Evolutionary conservation across 2,888 invertebrate species (phyloP), one percentile per base, ranked within the genome.

Genomic region (Volucella bombylans): DNA sequence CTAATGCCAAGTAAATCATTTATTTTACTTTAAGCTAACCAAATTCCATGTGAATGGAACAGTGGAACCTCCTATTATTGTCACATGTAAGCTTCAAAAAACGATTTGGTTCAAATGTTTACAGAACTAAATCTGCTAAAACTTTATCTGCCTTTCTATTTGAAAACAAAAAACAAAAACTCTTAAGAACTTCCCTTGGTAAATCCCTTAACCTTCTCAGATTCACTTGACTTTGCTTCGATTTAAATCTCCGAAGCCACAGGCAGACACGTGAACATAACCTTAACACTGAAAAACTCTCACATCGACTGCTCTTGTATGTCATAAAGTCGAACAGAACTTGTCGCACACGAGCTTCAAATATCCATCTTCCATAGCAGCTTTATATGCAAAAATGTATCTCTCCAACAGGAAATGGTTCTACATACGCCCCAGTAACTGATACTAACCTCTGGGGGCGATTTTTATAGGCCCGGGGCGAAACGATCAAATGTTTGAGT

Each of bases 391-490:
- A 74, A 79, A 83, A 69, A 50, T 49, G 59, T 59, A 67, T 54
- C 11, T 41, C 18, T 15, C 41, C 3, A 15, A n/a, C 15, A 62
- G 76, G 80, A 85, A 73, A 77, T 81, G 67, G 57, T 74, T 74
- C 38, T 74, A 67, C 79, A 79, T 85, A 80, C 81, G 76, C 80
- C 81, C 68, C 72, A 81, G 85, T 81, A 68, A 77, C 81, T 85
- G 81, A 72, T 77, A 85, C 81, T 77, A 85, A 81, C 85, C 85
- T 77, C 81, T 62, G 55, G 76, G 31, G 85, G 68, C 81, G 81
- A 85, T 85, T 81, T 81, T 76, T 77, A 64, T 62, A 47, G 45
- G 68, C 64, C 65, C 81, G 52, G 49, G 49, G 41, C 62, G 55
- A 38, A 67, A 47, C 38, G 65, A 80, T 81, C 81, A 76, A 76